Evolutionary conservation across 2,797 vertebrate species (phyloP).

Genomic region (Allobates femoralis): DNA sequence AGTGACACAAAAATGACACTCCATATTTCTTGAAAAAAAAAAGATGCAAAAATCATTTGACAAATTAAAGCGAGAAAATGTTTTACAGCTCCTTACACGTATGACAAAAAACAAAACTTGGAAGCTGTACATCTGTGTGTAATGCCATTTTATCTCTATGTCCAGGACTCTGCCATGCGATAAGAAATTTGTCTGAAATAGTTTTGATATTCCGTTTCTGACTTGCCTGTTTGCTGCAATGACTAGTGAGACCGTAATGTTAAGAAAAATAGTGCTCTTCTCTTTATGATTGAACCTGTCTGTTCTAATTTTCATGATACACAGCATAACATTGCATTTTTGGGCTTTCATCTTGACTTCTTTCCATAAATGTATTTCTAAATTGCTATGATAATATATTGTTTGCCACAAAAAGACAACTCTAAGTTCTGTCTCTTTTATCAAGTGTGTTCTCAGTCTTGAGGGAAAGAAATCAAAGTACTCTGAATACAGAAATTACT

Average conservation of each 20-base stretch:
- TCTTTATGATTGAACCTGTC: not conserved
- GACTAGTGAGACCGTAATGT: not conserved
- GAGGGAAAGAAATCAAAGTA: conserved; percentile 27
- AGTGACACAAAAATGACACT: no score
- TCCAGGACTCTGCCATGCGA: no score
- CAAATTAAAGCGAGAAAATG: no score
- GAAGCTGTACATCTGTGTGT: no score
- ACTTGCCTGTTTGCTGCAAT: not conserved
- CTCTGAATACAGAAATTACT: conserved; percentile 30
- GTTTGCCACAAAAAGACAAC: conserved; percentile 40
- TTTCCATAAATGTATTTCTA: not conserved
- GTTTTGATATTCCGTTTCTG: not conserved
- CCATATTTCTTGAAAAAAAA: no score
- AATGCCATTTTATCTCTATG: no score
- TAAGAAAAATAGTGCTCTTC: not conserved
- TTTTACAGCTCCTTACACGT: no score
- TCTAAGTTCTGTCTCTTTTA: conserved; percentile 14
- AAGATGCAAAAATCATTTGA: no score
- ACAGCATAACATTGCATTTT: not conserved
- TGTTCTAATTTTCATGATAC: not conserved
- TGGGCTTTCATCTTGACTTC: not conserved
- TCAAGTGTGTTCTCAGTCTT: conserved; percentile 29
- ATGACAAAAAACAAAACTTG: no score
- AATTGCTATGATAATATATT: conserved; percentile 36
- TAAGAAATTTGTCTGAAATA: not conserved